These are phyloP conservation scores for Lottia gigantea DNA, from an alignment of 2,888 invertebrate species.

Conservation along the genomic window DNA sequence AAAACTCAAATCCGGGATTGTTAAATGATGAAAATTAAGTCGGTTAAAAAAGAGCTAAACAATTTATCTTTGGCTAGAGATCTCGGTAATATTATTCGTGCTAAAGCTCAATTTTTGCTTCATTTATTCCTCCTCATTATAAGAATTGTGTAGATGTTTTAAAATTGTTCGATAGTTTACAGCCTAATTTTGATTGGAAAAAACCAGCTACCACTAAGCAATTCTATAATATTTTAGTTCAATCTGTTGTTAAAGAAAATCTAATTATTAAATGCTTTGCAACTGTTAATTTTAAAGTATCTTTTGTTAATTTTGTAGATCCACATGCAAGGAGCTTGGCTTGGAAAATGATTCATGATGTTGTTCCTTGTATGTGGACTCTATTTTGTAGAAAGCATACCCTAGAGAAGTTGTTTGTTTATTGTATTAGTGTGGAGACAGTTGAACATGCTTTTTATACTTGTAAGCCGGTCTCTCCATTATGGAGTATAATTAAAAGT, in stretches of 20 bases:
- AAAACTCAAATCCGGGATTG: no score
- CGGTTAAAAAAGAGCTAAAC: conserved; percentile 1
- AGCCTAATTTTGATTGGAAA: no score
- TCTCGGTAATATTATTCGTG: not conserved
- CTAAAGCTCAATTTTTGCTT: not conserved
- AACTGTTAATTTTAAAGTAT: no score
- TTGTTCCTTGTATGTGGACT: conserved; percentile 2
- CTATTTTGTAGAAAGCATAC: not conserved
- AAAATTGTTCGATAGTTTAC: no score
- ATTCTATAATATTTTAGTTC: no score
- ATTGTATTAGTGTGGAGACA: not conserved
- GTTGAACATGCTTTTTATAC: not conserved
- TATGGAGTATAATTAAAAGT: not conserved
- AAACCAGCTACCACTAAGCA: no score
- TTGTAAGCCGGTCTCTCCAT: not conserved
- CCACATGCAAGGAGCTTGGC: not conserved
- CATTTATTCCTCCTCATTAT: not conserved
- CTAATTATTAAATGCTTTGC: no score
- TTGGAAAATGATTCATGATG: not conserved
- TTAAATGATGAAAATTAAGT: not conserved
- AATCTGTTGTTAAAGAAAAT: no score
- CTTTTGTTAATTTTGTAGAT: not conserved
- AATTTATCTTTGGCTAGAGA: not conserved
- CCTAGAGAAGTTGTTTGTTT: not conserved
- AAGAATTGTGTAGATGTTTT: not conserved